Evolutionary conservation across 2,888 invertebrate species (phyloP), one percentile per base, ranked within the genome.

Genomic region (Lysandra bellargus): DNA sequence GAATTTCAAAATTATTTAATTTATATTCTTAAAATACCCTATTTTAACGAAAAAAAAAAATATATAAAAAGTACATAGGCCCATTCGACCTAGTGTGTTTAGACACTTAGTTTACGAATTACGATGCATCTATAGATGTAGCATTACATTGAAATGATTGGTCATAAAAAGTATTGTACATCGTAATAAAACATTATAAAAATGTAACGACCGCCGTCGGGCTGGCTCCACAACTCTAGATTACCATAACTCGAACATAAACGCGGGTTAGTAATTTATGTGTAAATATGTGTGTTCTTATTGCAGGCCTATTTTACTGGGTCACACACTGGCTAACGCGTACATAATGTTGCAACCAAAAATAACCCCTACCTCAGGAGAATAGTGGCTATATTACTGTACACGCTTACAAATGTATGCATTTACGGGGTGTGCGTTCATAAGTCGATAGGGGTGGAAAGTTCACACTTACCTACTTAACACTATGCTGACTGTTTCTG

Each of bases 301-400:
- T 83, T 82, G 81, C 80, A 76, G 80, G 80, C 83, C 83, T 87
- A 86, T 85, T 86, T 89, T 90, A 91, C 86, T 90, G 85, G 90
- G 90, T 90, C 90, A 89, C 85, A 86, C 82, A 85, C 83, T 86
- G 87, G 84, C 86, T 86, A 86, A 82, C 85, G 85, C 83, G 80
- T 80, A 80, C 79, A 80, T 78, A 81, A 80, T 78, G 78, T 64
- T 37, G 77, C 77, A 81, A 57, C 23, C 72, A 44, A 81, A 79
- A 78, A 53, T 80, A n/a, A 37, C 14, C 49, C 60, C 53, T 82
- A 80, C 74, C 2, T 3, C 12, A 9, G 7, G 17, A 53, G 30
- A 6, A 23, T 79, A 57, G 75, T 53, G 53, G 30, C 53, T 12
- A 57, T 14, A 76, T 33, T 57, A 30, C 69, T 57, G 57, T 76